Percentiles rank a stretch among this genome's conserved stretches.
Conservation (phyloP, 2,113 vertebrate genomes). For the Rhabdomys dilectus region DNA sequence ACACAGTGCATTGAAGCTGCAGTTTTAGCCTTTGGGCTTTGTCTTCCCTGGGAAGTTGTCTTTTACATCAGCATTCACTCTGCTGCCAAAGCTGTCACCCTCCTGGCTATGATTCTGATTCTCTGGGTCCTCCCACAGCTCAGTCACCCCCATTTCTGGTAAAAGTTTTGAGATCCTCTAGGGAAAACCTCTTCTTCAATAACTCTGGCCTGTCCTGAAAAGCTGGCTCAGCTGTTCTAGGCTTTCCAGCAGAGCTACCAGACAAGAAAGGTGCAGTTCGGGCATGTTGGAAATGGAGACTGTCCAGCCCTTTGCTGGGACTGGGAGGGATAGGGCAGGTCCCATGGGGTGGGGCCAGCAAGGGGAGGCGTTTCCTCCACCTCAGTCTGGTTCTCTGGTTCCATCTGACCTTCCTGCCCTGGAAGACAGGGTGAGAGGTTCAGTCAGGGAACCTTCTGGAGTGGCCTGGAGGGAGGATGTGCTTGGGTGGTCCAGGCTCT, state of each 20-base stretch:
- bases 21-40: slow-evolving; percentile 33
- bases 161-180: slow-evolving; percentile 1
- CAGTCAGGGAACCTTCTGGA: background rate
- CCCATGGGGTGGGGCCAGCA: background rate
- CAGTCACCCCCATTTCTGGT: background rate
- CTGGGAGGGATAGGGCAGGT: background rate
- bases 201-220: slow-evolving; percentile 39
- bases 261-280: slow-evolving; percentile 68
- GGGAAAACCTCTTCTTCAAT: background rate
- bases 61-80: background rate
- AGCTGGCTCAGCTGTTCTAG: slow-evolving; percentile 41
- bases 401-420: slow-evolving; percentile 52
- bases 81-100: background rate
- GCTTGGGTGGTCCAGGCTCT: background rate
- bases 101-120: background rate
- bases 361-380: background rate
- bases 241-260: slow-evolving; percentile 61
- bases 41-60: background rate
- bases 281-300: slow-evolving; percentile 62
- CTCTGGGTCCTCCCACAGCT: background rate
- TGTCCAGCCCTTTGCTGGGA: slow-evolving; percentile 64
- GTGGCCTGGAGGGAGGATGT: slow-evolving; percentile 1
- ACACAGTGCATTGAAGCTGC: background rate
- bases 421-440: background rate
- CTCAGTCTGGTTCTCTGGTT: background rate